These are phyloP conservation scores for Nebria salina DNA, from an alignment of 2,888 invertebrate species.

Conservation along the genomic window DNA sequence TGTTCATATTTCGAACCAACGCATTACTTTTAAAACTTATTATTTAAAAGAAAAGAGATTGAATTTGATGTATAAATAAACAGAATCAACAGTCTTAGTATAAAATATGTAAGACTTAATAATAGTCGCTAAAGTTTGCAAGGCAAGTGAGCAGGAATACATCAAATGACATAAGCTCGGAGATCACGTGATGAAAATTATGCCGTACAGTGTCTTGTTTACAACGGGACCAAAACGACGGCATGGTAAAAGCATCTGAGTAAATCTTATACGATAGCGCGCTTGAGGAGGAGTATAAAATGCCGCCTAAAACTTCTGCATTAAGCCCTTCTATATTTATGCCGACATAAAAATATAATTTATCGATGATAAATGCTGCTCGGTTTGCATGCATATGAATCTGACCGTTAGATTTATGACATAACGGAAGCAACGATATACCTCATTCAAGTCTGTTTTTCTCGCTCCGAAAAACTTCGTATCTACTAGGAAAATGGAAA, in stretches of 20 bases:
- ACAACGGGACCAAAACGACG: conserved; percentile 13
- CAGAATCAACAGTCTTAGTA: too few species aligned
- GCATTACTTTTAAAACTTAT: too few species aligned
- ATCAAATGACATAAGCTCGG: conserved; percentile 9
- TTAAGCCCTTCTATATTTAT: conserved; percentile 37
- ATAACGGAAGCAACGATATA: conserved; percentile 13
- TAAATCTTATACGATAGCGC: conserved; percentile 21
- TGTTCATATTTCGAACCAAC: too few species aligned
- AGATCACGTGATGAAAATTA: conserved; percentile 19
- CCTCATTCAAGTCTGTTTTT: conserved; percentile 12
- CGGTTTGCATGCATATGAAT: conserved; percentile 37
- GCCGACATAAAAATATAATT: conserved; percentile 38
- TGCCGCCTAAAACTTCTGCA: conserved; percentile 22
- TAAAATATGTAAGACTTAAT: neutral
- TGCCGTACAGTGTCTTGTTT: conserved; percentile 31
- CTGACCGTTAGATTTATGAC: conserved; percentile 34
- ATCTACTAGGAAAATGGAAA: neutral
- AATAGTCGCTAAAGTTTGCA: neutral
- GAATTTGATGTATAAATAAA: too few species aligned
- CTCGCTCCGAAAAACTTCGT: neutral
- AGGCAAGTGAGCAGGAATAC: neutral
- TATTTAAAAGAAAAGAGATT: too few species aligned
- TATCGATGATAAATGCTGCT: conserved; percentile 35
- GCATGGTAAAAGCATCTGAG: conserved; percentile 8
- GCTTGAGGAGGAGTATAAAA: conserved; percentile 19